Evolutionary conservation across 2,113 vertebrate species (phyloP).

Genomic region (Pogonocichla stellata): DNA sequence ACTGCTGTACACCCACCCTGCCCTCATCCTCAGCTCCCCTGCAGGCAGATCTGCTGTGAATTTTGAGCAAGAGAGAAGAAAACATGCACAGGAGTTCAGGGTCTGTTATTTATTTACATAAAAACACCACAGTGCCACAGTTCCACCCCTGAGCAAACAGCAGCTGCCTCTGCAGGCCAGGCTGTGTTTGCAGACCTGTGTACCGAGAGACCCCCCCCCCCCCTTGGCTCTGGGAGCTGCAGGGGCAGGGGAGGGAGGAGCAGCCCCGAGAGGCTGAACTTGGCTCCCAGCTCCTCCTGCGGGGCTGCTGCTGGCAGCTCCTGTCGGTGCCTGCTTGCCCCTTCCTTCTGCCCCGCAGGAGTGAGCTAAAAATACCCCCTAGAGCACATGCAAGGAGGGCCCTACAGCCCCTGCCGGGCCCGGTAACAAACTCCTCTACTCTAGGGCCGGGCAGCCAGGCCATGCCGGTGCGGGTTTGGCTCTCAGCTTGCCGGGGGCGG

Average conservation of each 20-base stretch:
- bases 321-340: not conserved
- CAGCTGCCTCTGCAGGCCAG: not conserved
- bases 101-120: slow-evolving; percentile 64
- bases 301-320: not conserved
- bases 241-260: not conserved
- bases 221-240: not conserved
- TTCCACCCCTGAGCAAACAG: not conserved
- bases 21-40: not conserved
- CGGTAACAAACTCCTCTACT: not conserved
- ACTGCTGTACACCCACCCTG: not conserved
- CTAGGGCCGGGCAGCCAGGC: not conserved
- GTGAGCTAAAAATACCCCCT: not conserved
- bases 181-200: not conserved
- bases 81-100: not conserved
- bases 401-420: not conserved
- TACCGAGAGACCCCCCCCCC: not conserved
- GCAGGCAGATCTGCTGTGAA: not conserved
- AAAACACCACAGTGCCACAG: slow-evolving; percentile 19
- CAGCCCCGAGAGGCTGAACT: not conserved
- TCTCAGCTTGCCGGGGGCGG: not conserved
- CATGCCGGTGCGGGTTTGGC: not conserved
- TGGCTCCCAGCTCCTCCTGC: not conserved
- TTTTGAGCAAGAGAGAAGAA: not conserved
- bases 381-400: not conserved
- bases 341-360: not conserved